Conservation (phyloP, 2,113 vertebrate genomes). For the Atlantisia rogersi region DNA sequence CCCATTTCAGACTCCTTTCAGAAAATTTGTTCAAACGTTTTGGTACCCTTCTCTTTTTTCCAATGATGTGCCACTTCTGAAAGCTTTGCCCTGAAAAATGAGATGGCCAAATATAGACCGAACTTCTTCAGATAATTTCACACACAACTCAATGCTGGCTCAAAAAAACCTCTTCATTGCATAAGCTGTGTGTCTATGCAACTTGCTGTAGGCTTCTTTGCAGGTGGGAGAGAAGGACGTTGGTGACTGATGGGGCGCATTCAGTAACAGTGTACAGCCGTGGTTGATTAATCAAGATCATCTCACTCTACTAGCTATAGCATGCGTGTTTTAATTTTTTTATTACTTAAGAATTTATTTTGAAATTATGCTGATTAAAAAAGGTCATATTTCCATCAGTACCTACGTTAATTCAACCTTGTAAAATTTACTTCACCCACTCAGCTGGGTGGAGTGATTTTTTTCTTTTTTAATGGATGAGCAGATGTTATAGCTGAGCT, state of each 20-base stretch:
- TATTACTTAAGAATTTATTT: slow-evolving; percentile 45
- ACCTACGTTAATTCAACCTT: slow-evolving; percentile 19
- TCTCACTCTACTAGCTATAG: neutral
- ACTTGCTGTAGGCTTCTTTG: neutral
- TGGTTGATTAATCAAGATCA: neutral
- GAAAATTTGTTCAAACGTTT: neutral
- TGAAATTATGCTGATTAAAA: slow-evolving; percentile 31
- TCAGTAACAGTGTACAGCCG: neutral
- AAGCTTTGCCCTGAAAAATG: neutral
- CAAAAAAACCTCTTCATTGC: neutral
- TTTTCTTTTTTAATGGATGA: slow-evolving; percentile 43
- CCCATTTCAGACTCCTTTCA: neutral
- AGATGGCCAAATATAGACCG: neutral
- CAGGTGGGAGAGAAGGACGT: neutral
- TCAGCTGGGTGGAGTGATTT: slow-evolving; percentile 57
- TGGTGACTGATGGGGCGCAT: neutral
- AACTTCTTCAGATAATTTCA: neutral
- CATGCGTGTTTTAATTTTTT: neutral
- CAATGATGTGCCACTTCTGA: neutral
- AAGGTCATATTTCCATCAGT: slow-evolving; percentile 50
- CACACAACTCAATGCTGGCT: neutral
- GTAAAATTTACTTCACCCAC: slow-evolving; percentile 52
- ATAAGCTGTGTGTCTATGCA: neutral
- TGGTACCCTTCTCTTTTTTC: neutral
- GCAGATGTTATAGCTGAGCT: slow-evolving; percentile 44